These are phyloP conservation scores for Origma solitaria DNA, from an alignment of 2,113 vertebrate genomes.

Conservation along the genomic window DNA sequence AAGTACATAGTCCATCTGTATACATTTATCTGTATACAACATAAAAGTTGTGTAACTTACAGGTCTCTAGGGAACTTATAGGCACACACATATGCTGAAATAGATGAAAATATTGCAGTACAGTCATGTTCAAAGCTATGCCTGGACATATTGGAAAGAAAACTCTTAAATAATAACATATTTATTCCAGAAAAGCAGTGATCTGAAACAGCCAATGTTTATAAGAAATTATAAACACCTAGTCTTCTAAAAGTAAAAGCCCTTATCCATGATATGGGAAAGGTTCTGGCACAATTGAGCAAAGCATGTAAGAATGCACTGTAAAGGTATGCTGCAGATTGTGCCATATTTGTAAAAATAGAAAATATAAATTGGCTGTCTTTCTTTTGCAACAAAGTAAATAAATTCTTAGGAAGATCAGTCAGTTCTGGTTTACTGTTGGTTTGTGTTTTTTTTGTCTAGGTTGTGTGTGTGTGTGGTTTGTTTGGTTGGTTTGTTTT, in stretches of 20 bases:
- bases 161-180: neutral
- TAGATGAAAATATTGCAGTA: neutral
- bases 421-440: neutral
- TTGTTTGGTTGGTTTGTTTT: neutral
- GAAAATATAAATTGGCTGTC: neutral
- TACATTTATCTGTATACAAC: too few relatives aligned
- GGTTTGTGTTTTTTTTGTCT: neutral
- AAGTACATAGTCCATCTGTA: neutral
- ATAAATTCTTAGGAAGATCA: neutral
- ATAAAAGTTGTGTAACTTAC: neutral
- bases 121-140: neutral
- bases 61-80: neutral
- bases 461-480: neutral
- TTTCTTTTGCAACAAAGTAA: neutral
- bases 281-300: neutral
- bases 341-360: neutral
- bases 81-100: neutral
- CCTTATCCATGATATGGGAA: neutral
- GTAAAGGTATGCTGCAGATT: neutral
- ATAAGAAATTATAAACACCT: neutral
- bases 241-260: neutral
- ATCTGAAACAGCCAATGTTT: neutral
- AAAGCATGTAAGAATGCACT: neutral
- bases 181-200: neutral
- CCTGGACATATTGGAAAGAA: neutral